A percentile compares a stretch with the other conserved stretches of the same genome.
phyloP scores from a whole-genome alignment of 1,140 invertebrate species.

The Halyomorpha halys region DNA sequence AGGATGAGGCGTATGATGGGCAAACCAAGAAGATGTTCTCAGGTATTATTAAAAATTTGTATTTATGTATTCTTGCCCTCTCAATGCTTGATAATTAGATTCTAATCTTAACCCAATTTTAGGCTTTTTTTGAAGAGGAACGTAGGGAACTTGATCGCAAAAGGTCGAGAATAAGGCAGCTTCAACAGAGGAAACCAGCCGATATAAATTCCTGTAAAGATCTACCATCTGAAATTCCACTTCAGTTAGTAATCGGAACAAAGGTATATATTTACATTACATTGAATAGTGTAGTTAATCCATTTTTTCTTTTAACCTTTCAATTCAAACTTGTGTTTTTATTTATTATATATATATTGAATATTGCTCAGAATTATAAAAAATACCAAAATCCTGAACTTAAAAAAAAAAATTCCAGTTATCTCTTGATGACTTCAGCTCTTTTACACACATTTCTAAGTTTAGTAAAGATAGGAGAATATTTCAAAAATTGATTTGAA shows the following conservation, averaged over 20 bases:
- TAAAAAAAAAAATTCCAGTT: too few species aligned
- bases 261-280: slow-evolving; percentile 56
- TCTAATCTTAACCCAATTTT: slow-evolving; percentile 9
- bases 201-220: slow-evolving; percentile 73
- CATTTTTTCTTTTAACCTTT: too few species aligned
- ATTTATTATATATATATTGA: too few species aligned
- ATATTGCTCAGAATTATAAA: too few species aligned
- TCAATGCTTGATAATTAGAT: too few species aligned
- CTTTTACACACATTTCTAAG: too few species aligned
- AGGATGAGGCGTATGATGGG: slow-evolving; percentile 94
- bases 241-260: slow-evolving; percentile 91
- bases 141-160: slow-evolving; percentile 78
- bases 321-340: too few species aligned
- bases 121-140: slow-evolving; percentile 93
- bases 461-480: too few species aligned
- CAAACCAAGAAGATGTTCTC: slow-evolving; percentile 85
- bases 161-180: slow-evolving; percentile 79
- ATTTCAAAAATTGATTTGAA: too few species aligned
- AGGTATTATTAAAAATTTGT: slow-evolving; percentile 40
- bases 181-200: slow-evolving; percentile 88
- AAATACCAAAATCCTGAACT: too few species aligned
- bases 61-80: too few species aligned
- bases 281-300: neutral
- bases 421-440: too few species aligned
- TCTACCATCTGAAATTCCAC: slow-evolving; percentile 88